Evolutionary conservation across 2,888 invertebrate species (phyloP).

Genomic region (Patella caerulea): DNA sequence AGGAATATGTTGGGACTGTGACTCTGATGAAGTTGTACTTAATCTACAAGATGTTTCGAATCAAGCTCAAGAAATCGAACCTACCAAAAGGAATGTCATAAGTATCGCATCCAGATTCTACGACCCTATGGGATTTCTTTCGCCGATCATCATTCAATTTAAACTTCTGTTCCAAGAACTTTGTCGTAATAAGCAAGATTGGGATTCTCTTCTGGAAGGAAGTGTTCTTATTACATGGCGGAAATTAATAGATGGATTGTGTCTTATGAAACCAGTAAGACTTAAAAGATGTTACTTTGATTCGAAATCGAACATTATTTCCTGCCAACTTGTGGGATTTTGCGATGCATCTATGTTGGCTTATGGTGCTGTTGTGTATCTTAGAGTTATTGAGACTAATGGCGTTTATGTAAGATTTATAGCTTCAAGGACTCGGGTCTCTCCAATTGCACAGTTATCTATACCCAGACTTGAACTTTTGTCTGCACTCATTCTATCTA

Average conservation of each 20-base stretch:
- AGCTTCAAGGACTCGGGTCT: neutral
- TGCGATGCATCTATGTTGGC: neutral
- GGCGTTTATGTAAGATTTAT: neutral
- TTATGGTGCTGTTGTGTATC: constrained; percentile 1
- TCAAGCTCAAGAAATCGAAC: neutral
- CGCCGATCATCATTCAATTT: constrained; percentile 1
- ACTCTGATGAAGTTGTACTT: no score
- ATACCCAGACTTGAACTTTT: neutral
- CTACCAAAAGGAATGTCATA: neutral
- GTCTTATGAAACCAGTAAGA: neutral
- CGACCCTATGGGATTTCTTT: constrained; percentile 1
- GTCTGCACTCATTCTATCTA: neutral
- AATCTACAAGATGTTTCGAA: no score
- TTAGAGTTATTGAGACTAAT: neutral
- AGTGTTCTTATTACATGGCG: neutral
- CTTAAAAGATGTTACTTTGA: neutral
- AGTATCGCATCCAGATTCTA: neutral
- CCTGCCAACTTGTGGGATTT: neutral
- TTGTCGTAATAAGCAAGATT: neutral
- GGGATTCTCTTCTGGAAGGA: neutral
- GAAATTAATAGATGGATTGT: neutral
- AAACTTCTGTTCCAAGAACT: neutral
- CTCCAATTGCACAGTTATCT: neutral
- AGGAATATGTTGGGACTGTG: no score
- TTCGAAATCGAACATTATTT: neutral